A percentile compares a stretch with the other conserved stretches of the same genome.
Evolutionary conservation across 2,888 invertebrate species (phyloP).

Genomic region (Cerceris rybyensis): DNA sequence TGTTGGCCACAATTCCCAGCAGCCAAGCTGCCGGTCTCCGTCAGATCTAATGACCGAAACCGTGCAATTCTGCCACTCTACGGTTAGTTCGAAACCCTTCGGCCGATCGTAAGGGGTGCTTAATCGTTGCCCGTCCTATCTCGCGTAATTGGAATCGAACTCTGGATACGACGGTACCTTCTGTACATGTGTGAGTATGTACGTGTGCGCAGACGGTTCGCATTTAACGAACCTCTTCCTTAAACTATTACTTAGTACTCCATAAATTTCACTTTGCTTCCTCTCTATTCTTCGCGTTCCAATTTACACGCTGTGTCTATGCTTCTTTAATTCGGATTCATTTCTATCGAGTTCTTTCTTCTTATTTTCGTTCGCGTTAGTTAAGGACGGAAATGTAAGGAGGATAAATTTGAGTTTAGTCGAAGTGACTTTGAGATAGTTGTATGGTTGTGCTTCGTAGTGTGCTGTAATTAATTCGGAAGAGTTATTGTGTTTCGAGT

Average conservation of each 20-base stretch:
- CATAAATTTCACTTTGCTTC: background rate
- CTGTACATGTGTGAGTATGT: background rate
- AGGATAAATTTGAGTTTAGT: too few species aligned
- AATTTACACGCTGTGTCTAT: too few species aligned
- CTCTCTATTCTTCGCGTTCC: background rate
- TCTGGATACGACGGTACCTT: conserved; percentile 24
- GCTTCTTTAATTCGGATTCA: too few species aligned
- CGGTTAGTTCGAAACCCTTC: conserved; percentile 42
- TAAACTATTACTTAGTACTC: background rate
- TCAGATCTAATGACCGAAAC: conserved; percentile 42
- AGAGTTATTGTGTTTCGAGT: too few species aligned
- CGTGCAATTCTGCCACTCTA: conserved; percentile 32
- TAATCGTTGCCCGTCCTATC: conserved; percentile 56
- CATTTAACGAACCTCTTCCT: background rate
- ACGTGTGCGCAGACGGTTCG: background rate
- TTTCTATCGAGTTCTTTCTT: too few species aligned
- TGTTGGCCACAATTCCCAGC: conserved; percentile 59
- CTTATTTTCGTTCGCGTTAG: too few species aligned
- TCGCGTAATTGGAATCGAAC: conserved; percentile 54
- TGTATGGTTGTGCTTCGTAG: too few species aligned
- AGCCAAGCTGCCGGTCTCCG: conserved; percentile 32
- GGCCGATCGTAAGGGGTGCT: conserved; percentile 45
- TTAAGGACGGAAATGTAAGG: too few species aligned
- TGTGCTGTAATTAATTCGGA: too few species aligned
- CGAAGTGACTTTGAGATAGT: too few species aligned